Conservation (phyloP, 2,888 invertebrate genomes). For the Cheilosia grossa region DNA sequence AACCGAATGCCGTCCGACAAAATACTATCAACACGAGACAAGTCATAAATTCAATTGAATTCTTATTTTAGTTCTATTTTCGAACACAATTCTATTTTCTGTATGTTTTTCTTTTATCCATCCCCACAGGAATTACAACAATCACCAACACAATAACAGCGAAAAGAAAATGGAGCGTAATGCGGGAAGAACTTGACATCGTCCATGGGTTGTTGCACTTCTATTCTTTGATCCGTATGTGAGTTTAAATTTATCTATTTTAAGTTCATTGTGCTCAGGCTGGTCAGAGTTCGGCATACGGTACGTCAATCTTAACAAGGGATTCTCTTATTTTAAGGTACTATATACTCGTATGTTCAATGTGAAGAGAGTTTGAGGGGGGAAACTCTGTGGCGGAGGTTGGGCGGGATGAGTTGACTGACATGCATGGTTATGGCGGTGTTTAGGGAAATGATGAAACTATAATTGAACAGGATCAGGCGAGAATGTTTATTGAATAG, state of each 20-base stretch:
- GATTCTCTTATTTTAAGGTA: conserved; percentile 10
- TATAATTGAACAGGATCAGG: conserved; percentile 35
- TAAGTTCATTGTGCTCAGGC: conserved; percentile 65
- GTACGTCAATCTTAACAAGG: conserved; percentile 54
- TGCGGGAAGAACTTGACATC: conserved; percentile 72
- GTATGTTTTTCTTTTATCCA: neutral
- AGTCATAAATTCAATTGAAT: conserved; percentile 72
- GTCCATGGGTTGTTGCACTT: conserved; percentile 62
- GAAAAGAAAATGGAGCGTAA: conserved; percentile 31
- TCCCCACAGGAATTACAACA: conserved; percentile 29
- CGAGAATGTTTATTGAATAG: neutral
- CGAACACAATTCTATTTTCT: conserved; percentile 30
- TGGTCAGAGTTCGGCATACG: conserved; percentile 67
- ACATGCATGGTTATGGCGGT: conserved; percentile 14
- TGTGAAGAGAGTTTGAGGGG: neutral
- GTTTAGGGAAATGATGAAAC: conserved; percentile 39
- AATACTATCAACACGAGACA: conserved; percentile 28
- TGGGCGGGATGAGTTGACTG: conserved; percentile 13
- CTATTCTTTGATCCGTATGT: conserved; percentile 39
- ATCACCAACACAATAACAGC: conserved; percentile 21
- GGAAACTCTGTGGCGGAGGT: neutral
- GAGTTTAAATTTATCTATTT: conserved; percentile 66
- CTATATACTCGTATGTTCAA: neutral
- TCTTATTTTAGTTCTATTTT: conserved; percentile 66
- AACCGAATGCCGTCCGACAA: conserved; percentile 11